Evolutionary conservation across 2,888 invertebrate genomes (phyloP), one percentile per base, ranked within the genome.

Genomic region (Volucella inanis): DNA sequence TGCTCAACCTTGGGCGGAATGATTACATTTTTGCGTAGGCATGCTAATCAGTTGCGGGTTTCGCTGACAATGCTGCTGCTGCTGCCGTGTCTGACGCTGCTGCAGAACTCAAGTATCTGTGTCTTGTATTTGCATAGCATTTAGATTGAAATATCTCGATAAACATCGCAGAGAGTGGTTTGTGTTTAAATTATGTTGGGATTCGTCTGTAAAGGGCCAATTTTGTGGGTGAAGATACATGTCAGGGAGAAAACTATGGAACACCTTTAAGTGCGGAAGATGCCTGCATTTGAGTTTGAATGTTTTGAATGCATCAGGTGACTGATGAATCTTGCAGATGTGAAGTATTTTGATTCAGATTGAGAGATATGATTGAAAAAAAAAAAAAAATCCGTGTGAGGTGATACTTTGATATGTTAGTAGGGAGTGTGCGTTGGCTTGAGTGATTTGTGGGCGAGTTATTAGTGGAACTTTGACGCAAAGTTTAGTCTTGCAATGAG

Each of bases 31-130:
- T 84, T 70, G 83, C 83, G 84, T 84, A 84, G 84, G 80, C 71
- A 84, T 75, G 75, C 84, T 84, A 84, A 84, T 84, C 84, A 84
- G 67, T 65, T 80, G 65, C 64, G 65, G 57, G 83, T 75, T 54
- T 45, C 62, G 38, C 62, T 68, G 62, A n/a, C 68, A 38, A 31
- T 1, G 22, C 57, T 54, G 72, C 18, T 49, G 65, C 43, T 79
- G 65, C 64, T 65, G 57, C 79, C 75, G 52, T 45, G 68, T 18
- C 62, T 62, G 62, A 22, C 68, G 12, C 31, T 6, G 31, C 41
- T 49, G 72, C 18, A 49, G 65, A 38, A 43, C 62, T 78, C 45
- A n/a, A 45, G 77, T 57, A 62, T 57, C 55, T 57, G 65, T 68
- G 50, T 43, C 57, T 79, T 57, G 68, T 59, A 59, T 79, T 70